phyloP scores from a whole-genome alignment of 1,140 invertebrate genomes.

The Papilio helenus region DNA sequence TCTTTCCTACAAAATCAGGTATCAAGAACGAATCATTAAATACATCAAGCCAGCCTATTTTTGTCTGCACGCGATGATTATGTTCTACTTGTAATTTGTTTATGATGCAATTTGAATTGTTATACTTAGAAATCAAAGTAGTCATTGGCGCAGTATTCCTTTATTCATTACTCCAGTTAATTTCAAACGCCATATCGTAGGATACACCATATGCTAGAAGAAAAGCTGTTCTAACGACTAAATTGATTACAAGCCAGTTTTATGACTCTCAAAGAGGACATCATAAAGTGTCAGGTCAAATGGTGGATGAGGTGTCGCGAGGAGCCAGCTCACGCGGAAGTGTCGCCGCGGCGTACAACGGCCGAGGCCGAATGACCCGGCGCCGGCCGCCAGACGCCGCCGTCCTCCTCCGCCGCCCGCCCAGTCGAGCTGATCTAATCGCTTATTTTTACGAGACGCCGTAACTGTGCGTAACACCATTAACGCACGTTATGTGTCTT shows the following conservation, averaged over 20 bases:
- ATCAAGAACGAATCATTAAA: background rate
- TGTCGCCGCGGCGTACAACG: background rate
- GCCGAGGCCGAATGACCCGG: background rate
- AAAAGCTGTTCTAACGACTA: background rate
- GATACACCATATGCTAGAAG: background rate
- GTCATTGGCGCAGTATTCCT: too few relatives aligned
- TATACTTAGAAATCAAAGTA: too few relatives aligned
- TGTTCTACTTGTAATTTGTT: background rate
- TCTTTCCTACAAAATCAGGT: background rate
- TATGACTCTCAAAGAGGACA: background rate
- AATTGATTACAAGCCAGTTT: background rate
- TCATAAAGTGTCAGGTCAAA: background rate
- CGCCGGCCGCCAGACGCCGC: background rate
- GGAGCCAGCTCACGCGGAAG: conserved; percentile 18
- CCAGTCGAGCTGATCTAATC: conserved; percentile 19
- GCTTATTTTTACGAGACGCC: conserved; percentile 27
- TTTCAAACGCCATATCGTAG: background rate
- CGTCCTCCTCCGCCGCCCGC: conserved; percentile 31
- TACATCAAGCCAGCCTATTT: background rate
- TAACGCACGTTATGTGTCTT: background rate
- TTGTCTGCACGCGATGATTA: background rate
- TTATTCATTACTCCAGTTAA: too few relatives aligned
- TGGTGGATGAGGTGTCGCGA: background rate
- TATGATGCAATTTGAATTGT: background rate
- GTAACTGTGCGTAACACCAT: conserved; percentile 19